Percentiles rank a stretch among this genome's conserved stretches.
phyloP scores from a whole-genome alignment of 2,797 vertebrate genomes.

The Dendrocincla tyrannina region DNA sequence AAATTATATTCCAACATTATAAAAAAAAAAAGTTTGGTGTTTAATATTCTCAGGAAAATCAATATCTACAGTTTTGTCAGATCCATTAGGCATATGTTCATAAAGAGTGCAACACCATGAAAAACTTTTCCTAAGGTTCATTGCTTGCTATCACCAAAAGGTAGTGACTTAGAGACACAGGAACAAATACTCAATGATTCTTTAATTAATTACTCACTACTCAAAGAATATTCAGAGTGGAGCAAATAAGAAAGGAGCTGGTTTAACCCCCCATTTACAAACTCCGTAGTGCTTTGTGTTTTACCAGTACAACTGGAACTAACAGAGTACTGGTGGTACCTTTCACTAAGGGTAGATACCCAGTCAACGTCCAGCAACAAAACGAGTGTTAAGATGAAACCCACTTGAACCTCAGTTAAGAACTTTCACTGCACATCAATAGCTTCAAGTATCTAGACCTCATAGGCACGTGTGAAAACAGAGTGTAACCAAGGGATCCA shows the following conservation, averaged over 20 bases:
- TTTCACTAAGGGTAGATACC: neutral
- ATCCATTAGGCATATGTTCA: neutral
- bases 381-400: neutral
- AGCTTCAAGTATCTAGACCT: neutral
- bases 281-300: neutral
- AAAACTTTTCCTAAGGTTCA: neutral
- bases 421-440: neutral
- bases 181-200: neutral
- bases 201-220: neutral
- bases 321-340: neutral
- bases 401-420: neutral
- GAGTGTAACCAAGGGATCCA: neutral
- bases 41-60: neutral
- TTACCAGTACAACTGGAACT: neutral
- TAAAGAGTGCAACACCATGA: neutral
- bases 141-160: neutral
- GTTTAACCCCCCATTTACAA: neutral
- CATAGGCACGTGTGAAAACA: neutral
- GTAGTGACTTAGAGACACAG: neutral
- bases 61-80: neutral
- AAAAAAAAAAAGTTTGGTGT: neutral
- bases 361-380: neutral
- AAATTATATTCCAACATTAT: neutral
- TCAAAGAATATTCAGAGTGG: neutral
- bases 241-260: neutral